phyloP scores from a whole-genome alignment of 1,140 invertebrate genomes.

The Littorina saxatilis region DNA sequence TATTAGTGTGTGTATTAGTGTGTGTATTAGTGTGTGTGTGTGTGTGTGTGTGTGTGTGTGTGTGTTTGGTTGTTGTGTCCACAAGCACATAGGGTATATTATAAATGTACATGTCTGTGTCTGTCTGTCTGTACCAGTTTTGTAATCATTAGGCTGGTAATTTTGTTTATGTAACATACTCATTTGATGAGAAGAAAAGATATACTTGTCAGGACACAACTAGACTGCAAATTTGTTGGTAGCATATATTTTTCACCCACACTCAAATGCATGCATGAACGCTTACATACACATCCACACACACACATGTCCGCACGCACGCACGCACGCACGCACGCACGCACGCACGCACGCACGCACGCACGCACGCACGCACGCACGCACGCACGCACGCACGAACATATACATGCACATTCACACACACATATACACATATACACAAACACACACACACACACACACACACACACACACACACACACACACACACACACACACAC shows the following conservation, averaged over 20 bases:
- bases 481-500: not conserved
- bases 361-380: not conserved
- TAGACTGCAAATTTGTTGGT: not conserved
- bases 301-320: not conserved
- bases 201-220: no score
- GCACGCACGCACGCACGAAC: not conserved
- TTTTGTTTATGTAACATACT: not conserved
- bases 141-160: no score
- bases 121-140: not conserved
- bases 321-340: not conserved
- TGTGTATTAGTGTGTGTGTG: no score
- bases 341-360: not conserved
- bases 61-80: no score
- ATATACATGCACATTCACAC: no score
- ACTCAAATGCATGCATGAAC: not conserved
- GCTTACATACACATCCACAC: not conserved
- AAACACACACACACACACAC: no score
- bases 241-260: not conserved
- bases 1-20: no score
- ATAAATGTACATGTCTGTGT: not conserved
- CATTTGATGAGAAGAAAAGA: not conserved
- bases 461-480: not conserved
- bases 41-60: no score
- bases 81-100: not conserved
- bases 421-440: no score